Evolutionary conservation across 1,140 invertebrate genomes (phyloP).

Genomic region (Drosophila seguyi): DNA sequence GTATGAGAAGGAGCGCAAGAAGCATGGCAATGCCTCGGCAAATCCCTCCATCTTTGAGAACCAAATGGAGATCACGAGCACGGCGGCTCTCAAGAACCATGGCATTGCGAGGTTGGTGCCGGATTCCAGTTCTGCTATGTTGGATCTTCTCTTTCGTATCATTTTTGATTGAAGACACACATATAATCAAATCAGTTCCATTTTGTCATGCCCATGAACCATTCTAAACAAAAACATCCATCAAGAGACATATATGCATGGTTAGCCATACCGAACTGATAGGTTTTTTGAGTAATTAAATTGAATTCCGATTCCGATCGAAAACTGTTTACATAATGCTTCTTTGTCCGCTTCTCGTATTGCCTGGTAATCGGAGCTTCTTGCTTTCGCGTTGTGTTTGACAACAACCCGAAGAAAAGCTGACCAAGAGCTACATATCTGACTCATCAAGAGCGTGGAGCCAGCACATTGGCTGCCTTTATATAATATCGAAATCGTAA

Average conservation of each 20-base stretch:
- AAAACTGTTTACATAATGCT: slow-evolving; percentile 33
- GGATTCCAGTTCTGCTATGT: slow-evolving; percentile 7
- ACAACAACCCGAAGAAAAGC: slow-evolving; percentile 25
- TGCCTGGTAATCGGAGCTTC: slow-evolving; percentile 27
- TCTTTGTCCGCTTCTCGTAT: slow-evolving; percentile 25
- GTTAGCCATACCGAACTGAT: slow-evolving; percentile 39
- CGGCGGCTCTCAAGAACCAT: slow-evolving; percentile 82
- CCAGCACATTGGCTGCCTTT: slow-evolving; percentile 33
- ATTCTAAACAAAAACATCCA: slow-evolving; percentile 30
- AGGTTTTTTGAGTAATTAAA: not conserved
- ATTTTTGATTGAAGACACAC: slow-evolving; percentile 14
- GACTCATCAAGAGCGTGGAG: slow-evolving; percentile 46
- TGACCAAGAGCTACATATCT: slow-evolving; percentile 31
- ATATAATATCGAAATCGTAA: slow-evolving; percentile 45
- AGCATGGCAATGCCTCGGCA: slow-evolving; percentile 65
- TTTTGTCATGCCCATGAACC: slow-evolving; percentile 43
- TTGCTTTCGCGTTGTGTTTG: slow-evolving; percentile 16
- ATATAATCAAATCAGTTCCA: slow-evolving; percentile 40
- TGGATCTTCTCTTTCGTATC: slow-evolving; percentile 39
- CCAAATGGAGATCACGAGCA: slow-evolving; percentile 82
- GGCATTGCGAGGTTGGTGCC: slow-evolving; percentile 83
- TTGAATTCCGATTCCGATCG: slow-evolving; percentile 3
- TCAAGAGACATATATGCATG: slow-evolving; percentile 35
- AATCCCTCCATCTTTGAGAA: slow-evolving; percentile 74
- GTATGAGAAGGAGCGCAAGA: slow-evolving; percentile 85